A percentile compares a stretch with the other conserved stretches of the same genome.
Conservation (phyloP, 2,113 vertebrate species). For the Myocastor coypus region DNA sequence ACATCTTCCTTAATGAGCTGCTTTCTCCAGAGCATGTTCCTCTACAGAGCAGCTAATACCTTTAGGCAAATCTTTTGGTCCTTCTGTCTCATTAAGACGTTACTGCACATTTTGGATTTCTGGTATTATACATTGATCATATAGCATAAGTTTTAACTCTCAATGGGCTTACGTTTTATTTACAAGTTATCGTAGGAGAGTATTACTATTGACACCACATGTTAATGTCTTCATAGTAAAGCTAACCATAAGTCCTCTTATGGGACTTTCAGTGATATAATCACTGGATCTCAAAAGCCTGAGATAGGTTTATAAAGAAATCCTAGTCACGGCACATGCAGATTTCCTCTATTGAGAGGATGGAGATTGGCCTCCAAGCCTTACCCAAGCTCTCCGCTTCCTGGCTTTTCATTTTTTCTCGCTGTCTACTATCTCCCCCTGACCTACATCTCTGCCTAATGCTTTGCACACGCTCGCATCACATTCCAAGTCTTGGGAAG, state of each 20-base stretch:
- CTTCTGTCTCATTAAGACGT: not conserved
- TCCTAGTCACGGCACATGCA: not conserved
- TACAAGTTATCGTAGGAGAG: not conserved
- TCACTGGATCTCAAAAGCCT: not conserved
- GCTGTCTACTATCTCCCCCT: not conserved
- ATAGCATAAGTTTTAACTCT: not conserved
- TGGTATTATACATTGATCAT: not conserved
- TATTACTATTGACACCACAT: not conserved
- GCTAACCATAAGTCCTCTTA: not conserved
- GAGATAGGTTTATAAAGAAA: not conserved
- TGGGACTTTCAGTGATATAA: not conserved
- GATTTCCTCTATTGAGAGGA: fast-evolving
- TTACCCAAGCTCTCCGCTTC: not conserved
- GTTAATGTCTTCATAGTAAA: not conserved
- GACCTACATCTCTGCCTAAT: not conserved
- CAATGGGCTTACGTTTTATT: not conserved
- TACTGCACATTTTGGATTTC: not conserved
- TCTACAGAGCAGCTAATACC: not conserved
- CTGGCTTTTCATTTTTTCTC: not conserved
- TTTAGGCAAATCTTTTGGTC: not conserved
- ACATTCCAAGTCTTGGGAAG: not conserved
- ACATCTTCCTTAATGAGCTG: not conserved
- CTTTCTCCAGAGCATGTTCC: not conserved
- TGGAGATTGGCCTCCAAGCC: not conserved
- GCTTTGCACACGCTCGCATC: not conserved